phyloP scores from a whole-genome alignment of 2,797 vertebrate species.

The Anabas testudineus region DNA sequence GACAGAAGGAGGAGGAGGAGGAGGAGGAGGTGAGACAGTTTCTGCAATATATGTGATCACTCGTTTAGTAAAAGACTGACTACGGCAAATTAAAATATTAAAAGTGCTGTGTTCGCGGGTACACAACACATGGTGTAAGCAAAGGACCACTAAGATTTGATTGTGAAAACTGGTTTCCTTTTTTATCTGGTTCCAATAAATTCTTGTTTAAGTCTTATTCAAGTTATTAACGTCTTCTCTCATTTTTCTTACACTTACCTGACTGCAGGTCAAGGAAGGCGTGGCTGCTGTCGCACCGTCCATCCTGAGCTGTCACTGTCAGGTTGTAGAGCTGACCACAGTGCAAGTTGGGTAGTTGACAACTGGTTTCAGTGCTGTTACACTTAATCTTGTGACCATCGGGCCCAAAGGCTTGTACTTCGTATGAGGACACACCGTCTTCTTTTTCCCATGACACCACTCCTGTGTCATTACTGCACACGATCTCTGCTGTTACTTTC shows the following conservation, averaged over 20 bases:
- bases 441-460: constrained; percentile 80
- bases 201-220: too few species aligned
- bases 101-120: neutral
- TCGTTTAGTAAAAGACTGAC: neutral
- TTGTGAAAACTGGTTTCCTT: too few species aligned
- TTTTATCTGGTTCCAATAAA: too few species aligned
- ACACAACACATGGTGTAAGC: too few species aligned
- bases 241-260: constrained; percentile 63
- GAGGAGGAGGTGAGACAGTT: neutral
- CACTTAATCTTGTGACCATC: constrained; percentile 76
- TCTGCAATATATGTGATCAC: neutral
- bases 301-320: constrained; percentile 78
- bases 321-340: constrained; percentile 85
- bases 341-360: constrained; percentile 74
- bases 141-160: too few species aligned
- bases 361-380: constrained; percentile 58
- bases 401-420: constrained; percentile 69
- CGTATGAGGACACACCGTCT: constrained; percentile 65
- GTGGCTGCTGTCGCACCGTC: constrained; percentile 73
- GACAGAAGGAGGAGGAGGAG: constrained; percentile 29
- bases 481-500: constrained; percentile 59
- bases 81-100: neutral
- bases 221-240: too few species aligned
- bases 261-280: constrained; percentile 72
- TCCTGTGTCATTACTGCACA: constrained; percentile 75